A percentile compares a stretch with the other conserved stretches of the same genome.
Evolutionary conservation across 2,888 invertebrate genomes (phyloP).

Genomic region (Limnephilus lunatus): DNA sequence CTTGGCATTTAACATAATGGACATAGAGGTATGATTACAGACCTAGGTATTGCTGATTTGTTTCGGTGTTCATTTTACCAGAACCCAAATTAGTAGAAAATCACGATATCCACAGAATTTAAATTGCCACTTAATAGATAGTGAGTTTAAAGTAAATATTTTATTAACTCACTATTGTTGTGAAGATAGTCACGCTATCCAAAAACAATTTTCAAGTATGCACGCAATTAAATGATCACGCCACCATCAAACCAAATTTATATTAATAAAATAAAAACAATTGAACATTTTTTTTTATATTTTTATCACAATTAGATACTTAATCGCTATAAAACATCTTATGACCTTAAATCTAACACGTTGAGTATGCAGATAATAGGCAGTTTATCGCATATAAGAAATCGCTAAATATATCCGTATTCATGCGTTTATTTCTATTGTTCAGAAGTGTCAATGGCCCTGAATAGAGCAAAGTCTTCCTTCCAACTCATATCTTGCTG

Average conservation of each 20-base stretch:
- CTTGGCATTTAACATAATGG: too few species aligned
- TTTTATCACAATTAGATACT: not conserved
- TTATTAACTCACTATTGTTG: not conserved
- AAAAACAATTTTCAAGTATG: not conserved
- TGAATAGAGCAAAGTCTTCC: not conserved
- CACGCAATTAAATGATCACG: not conserved
- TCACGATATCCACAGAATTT: too few species aligned
- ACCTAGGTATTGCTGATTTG: too few species aligned
- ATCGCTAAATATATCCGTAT: not conserved
- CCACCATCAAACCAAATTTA: not conserved
- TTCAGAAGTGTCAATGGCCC: conserved; percentile 12
- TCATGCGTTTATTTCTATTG: not conserved
- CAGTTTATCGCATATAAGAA: not conserved
- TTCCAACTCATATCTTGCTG: not conserved
- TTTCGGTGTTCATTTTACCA: too few species aligned
- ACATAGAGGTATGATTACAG: too few species aligned
- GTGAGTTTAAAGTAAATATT: not conserved
- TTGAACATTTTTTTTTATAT: not conserved
- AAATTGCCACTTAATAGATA: too few species aligned
- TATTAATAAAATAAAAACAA: not conserved
- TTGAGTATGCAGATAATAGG: not conserved
- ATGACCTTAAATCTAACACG: not conserved
- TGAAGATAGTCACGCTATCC: not conserved
- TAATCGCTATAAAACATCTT: not conserved
- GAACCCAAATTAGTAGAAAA: too few species aligned